phyloP scores from a whole-genome alignment of 2,797 vertebrate genomes.

The Loriculus beryllinus region DNA sequence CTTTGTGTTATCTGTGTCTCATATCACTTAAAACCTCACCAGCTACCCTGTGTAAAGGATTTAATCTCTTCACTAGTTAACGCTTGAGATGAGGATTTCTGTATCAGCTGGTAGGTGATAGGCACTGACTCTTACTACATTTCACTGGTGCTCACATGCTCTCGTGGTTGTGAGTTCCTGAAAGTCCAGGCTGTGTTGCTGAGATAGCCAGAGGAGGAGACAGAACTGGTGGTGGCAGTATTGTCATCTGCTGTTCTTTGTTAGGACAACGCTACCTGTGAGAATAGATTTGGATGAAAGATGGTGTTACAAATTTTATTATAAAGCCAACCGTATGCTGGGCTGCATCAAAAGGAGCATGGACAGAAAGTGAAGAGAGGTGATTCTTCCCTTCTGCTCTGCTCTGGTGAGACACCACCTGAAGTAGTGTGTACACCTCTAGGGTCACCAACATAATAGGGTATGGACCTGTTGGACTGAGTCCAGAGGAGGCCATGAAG shows the following conservation, averaged over 20 bases:
- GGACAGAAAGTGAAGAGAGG: not conserved
- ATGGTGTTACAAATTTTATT: accelerated
- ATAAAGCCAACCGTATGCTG: not conserved
- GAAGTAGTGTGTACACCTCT: not conserved
- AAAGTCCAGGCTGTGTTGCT: not conserved
- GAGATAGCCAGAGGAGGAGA: not conserved
- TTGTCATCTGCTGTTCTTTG: not conserved
- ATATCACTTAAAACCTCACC: not conserved
- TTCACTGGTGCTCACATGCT: accelerated
- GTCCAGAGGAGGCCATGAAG: not conserved
- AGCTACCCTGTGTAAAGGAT: not conserved
- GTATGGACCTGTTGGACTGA: not conserved
- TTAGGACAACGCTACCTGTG: not conserved
- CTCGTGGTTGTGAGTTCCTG: not conserved
- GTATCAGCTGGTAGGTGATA: not conserved
- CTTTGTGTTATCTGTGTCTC: not conserved
- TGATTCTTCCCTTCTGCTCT: not conserved
- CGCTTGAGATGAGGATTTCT: not conserved
- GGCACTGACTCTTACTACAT: too few relatives aligned
- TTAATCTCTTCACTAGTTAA: not conserved
- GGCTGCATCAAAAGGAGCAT: not conserved
- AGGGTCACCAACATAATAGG: too few relatives aligned
- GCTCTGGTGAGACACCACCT: not conserved
- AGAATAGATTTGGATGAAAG: not conserved
- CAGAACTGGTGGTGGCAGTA: not conserved